phyloP scores from a whole-genome alignment of 2,113 vertebrate species.

The Ibidorhyncha struthersii region DNA sequence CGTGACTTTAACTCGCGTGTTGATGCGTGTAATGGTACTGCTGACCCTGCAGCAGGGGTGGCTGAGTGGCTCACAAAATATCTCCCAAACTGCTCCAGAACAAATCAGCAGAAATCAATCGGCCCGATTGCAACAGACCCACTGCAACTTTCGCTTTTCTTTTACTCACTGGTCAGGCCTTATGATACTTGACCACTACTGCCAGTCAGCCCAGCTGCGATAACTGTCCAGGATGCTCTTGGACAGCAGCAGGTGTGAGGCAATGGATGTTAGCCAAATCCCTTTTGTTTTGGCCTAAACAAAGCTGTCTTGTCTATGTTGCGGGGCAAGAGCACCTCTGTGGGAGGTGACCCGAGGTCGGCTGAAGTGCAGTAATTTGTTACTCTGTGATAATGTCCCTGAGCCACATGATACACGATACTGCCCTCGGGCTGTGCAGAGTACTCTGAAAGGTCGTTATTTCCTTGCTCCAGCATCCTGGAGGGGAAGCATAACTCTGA shows the following conservation, averaged over 20 bases:
- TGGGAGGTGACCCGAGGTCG: background rate
- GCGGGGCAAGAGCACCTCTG: background rate
- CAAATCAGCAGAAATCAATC: background rate
- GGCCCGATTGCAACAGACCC: background rate
- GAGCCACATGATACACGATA: background rate
- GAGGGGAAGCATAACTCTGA: background rate
- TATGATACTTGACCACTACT: background rate
- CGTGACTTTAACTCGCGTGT: rapidly evolving
- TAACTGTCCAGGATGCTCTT: background rate
- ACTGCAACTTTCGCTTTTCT: background rate
- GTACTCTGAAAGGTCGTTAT: rapidly evolving
- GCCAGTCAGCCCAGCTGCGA: background rate
- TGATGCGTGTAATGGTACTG: background rate
- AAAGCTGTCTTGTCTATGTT: background rate
- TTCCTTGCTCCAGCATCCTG: background rate
- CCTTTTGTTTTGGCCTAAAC: background rate
- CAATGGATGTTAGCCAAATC: background rate
- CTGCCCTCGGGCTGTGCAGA: background rate
- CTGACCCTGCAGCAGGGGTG: background rate
- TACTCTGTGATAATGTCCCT: background rate
- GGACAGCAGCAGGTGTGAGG: background rate
- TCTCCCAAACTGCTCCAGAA: background rate
- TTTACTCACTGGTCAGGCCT: background rate
- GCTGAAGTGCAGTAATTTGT: background rate
- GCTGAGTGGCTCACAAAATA: background rate